Conservation (phyloP, 2,888 invertebrate genomes). For the Rhagonycha fulva region DNA sequence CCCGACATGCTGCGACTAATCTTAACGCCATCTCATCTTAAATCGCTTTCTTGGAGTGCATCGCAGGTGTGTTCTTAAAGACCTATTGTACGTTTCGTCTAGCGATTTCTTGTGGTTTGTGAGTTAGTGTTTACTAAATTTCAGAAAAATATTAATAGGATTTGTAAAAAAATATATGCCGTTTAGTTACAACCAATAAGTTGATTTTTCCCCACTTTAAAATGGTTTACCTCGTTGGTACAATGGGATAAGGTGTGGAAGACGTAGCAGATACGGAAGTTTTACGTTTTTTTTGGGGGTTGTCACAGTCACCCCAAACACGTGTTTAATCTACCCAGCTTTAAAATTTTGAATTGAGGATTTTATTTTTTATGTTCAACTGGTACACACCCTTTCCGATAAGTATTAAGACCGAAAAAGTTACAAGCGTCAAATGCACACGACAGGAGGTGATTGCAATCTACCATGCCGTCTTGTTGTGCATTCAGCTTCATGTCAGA, state of each 20-base stretch:
- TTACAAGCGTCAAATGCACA: slow-evolving; percentile 1
- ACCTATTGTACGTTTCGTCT: slow-evolving; percentile 22
- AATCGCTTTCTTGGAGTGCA: slow-evolving; percentile 1
- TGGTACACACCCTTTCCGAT: background rate
- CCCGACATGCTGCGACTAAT: slow-evolving; percentile 15
- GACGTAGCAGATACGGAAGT: background rate
- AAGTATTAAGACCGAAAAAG: background rate
- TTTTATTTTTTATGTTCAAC: background rate
- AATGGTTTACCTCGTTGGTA: background rate
- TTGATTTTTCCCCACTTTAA: background rate
- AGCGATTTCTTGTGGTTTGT: background rate
- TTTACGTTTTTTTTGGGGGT: background rate
- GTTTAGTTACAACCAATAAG: background rate
- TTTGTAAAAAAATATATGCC: background rate
- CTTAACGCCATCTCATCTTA: slow-evolving; percentile 23
- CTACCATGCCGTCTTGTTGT: background rate
- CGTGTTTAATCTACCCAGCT: background rate
- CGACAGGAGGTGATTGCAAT: background rate
- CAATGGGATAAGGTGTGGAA: background rate
- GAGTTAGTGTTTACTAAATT: background rate
- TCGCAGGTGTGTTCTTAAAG: slow-evolving; percentile 28
- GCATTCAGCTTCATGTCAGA: background rate
- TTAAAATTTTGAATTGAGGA: slow-evolving; percentile 5
- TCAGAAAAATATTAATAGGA: background rate
- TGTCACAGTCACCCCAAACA: background rate